These are phyloP conservation scores for Cercopithecus mona DNA, from an alignment of 2,113 vertebrate species.

Conservation along the genomic window DNA sequence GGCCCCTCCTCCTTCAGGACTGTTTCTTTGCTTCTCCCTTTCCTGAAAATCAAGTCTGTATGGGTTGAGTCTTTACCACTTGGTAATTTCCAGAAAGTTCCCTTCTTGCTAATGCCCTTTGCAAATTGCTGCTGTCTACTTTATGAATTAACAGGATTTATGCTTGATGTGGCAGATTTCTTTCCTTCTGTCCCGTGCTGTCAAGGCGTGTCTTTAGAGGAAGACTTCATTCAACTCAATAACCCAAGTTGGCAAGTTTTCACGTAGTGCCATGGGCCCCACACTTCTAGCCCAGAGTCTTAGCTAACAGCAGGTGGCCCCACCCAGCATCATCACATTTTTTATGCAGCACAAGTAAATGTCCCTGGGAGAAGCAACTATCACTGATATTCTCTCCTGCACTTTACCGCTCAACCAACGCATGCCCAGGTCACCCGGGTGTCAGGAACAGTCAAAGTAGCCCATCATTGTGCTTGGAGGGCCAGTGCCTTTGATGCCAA, in stretches of 20 bases:
- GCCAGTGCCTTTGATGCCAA: background rate
- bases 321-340: fast-evolving
- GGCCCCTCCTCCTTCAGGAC: background rate
- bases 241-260: background rate
- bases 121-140: background rate
- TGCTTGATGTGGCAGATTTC: background rate
- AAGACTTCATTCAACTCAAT: background rate
- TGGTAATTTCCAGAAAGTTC: background rate
- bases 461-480: background rate
- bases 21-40: background rate
- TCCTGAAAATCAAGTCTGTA: background rate
- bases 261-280: fast-evolving
- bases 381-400: background rate
- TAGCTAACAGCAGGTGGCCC: background rate
- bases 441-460: too few relatives aligned
- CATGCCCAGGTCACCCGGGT: too few relatives aligned
- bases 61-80: background rate
- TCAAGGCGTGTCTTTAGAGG: background rate
- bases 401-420: background rate
- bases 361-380: too few relatives aligned
- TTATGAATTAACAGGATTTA: background rate
- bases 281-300: background rate
- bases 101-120: background rate
- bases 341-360: background rate
- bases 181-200: background rate